These are phyloP conservation scores for Lithophane socia DNA, from an alignment of 2,888 invertebrate genomes.

Conservation along the genomic window DNA sequence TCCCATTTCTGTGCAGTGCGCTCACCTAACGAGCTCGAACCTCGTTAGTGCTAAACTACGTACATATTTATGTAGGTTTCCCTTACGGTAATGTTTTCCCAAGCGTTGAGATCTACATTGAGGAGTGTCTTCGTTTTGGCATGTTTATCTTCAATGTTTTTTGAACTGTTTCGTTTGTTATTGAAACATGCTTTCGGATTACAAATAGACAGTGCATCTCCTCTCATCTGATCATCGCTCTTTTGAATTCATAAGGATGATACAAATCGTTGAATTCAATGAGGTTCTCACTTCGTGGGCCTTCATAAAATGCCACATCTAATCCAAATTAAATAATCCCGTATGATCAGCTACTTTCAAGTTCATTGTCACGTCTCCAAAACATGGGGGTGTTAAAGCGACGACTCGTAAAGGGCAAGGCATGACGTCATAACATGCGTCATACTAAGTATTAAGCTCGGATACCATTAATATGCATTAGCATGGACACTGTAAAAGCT, in stretches of 20 bases:
- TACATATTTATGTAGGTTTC: conserved; percentile 45
- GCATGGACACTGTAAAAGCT: conserved; percentile 63
- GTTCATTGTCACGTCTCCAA: conserved; percentile 73
- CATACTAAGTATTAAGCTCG: conserved; percentile 61
- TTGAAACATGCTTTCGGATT: neutral
- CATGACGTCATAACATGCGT: conserved; percentile 73
- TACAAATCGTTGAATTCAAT: neutral
- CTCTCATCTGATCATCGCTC: neutral
- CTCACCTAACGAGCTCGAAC: conserved; percentile 69
- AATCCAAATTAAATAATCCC: conserved; percentile 15
- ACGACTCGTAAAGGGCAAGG: conserved; percentile 54
- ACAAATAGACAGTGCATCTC: neutral
- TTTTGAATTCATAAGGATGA: neutral
- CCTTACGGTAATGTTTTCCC: conserved; percentile 29
- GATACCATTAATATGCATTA: conserved; percentile 76
- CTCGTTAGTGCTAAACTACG: conserved; percentile 69
- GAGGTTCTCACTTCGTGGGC: too few relatives aligned
- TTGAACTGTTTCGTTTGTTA: neutral
- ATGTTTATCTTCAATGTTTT: conserved; percentile 8
- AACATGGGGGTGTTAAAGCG: conserved; percentile 52
- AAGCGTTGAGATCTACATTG: conserved; percentile 28
- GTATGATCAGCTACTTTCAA: conserved; percentile 61
- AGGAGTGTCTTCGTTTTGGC: conserved; percentile 24
- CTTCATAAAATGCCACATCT: neutral
- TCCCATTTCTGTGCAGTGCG: conserved; percentile 57